These are phyloP conservation scores for Notodonta dromedarius DNA, from an alignment of 2,888 invertebrate genomes.

Conservation along the genomic window DNA sequence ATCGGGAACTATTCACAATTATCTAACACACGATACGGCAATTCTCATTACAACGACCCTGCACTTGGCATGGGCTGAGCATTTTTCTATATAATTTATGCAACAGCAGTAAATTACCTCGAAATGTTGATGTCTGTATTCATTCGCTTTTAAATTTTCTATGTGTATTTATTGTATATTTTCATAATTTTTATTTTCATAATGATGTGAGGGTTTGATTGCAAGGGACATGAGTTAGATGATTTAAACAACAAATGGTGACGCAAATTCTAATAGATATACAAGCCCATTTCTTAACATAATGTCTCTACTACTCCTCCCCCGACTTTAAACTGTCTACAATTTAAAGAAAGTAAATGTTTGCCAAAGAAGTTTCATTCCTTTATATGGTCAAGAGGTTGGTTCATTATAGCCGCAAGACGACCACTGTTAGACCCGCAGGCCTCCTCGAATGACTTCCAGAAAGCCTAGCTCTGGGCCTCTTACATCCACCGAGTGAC, in stretches of 20 bases:
- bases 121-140: constrained; percentile 6
- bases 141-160: constrained; percentile 17
- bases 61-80: constrained; percentile 31
- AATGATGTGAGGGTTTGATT: constrained; percentile 21
- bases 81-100: constrained; percentile 8
- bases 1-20: constrained; percentile 11
- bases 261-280: background rate
- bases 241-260: background rate
- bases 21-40: constrained; percentile 21
- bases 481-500: too few relatives aligned
- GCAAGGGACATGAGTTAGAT: constrained; percentile 30
- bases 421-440: too few relatives aligned
- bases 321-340: too few relatives aligned
- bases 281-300: background rate
- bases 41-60: constrained; percentile 31
- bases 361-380: too few relatives aligned
- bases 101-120: background rate
- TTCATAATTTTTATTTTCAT: constrained; percentile 26
- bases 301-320: background rate
- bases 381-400: too few relatives aligned
- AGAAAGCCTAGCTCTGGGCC: too few relatives aligned
- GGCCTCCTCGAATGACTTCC: too few relatives aligned
- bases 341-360: too few relatives aligned
- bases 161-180: constrained; percentile 32
- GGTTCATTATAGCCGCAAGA: too few relatives aligned